Evolutionary conservation across 92 coral and sea anemone species (phyloP).

Genomic region (Epizoanthus stellaris): DNA sequence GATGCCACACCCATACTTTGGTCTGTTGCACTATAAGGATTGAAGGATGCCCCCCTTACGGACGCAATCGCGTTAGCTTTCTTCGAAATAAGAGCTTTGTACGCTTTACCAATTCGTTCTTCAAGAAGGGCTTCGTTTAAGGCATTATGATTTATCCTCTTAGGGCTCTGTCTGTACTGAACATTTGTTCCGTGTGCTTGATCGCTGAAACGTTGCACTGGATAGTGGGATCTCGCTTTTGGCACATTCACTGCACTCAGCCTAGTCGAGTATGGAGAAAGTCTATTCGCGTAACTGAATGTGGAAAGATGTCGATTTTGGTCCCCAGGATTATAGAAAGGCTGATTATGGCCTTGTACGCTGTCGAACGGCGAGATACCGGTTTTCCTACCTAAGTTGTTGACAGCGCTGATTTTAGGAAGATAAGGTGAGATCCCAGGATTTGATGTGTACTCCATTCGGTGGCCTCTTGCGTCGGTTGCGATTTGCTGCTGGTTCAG

Average conservation of each 20-base stretch:
- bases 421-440: not conserved
- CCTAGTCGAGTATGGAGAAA: not conserved
- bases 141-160: not conserved
- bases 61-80: not conserved
- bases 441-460: not conserved
- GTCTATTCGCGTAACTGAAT: not conserved
- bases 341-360: not conserved
- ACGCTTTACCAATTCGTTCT: slow-evolving; percentile 28
- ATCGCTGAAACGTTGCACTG: not conserved
- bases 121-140: slow-evolving; percentile 6
- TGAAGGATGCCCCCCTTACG: not conserved
- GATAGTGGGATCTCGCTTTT: not conserved
- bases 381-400: not conserved
- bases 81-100: slow-evolving; percentile 9
- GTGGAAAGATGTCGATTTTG: not conserved
- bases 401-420: not conserved
- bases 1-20: not conserved
- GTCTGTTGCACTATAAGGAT: slow-evolving; percentile 17
- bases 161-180: not conserved
- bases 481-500: slow-evolving; percentile 1
- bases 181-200: not conserved
- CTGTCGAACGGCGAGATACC: not conserved
- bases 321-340: not conserved
- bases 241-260: not conserved
- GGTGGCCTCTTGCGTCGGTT: not conserved